phyloP scores from a whole-genome alignment of 2,113 vertebrate genomes.

The Oncorhynchus nerka region DNA sequence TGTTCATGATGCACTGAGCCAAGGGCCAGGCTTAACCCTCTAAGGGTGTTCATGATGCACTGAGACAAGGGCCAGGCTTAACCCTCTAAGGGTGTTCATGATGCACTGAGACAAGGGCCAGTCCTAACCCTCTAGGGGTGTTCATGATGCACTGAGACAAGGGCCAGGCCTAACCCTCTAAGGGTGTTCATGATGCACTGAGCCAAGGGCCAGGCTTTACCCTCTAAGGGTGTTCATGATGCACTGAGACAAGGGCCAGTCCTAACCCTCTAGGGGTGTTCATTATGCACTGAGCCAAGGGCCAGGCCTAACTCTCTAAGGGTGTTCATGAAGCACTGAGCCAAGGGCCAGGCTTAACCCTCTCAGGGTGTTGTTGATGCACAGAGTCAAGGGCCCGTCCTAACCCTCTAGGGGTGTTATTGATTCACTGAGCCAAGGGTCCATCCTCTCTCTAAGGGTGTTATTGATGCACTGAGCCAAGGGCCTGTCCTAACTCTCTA shows the following conservation, averaged over 20 bases:
- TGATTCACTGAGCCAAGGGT: too few species aligned
- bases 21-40: slow-evolving; percentile 26
- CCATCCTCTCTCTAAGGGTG: too few species aligned
- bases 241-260: too few species aligned
- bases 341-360: slow-evolving; percentile 22
- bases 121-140: too few species aligned
- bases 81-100: too few species aligned
- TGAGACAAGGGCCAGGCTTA: too few species aligned
- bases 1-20: not conserved
- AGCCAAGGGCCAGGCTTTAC: not conserved
- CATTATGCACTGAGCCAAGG: too few species aligned
- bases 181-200: not conserved
- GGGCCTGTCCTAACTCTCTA: too few species aligned
- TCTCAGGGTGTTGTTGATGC: not conserved
- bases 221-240: not conserved
- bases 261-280: too few species aligned
- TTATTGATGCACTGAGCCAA: too few species aligned
- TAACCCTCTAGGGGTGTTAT: not conserved
- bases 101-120: too few species aligned
- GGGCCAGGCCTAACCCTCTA: slow-evolving; percentile 29
- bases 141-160: not conserved
- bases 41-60: not conserved
- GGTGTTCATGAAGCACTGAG: not conserved
- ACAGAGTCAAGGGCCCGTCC: not conserved
- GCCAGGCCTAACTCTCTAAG: too few species aligned